Evolutionary conservation across 2,113 vertebrate species (phyloP), one percentile per base, ranked within the genome.

Genomic region (Chamaea fasciata): DNA sequence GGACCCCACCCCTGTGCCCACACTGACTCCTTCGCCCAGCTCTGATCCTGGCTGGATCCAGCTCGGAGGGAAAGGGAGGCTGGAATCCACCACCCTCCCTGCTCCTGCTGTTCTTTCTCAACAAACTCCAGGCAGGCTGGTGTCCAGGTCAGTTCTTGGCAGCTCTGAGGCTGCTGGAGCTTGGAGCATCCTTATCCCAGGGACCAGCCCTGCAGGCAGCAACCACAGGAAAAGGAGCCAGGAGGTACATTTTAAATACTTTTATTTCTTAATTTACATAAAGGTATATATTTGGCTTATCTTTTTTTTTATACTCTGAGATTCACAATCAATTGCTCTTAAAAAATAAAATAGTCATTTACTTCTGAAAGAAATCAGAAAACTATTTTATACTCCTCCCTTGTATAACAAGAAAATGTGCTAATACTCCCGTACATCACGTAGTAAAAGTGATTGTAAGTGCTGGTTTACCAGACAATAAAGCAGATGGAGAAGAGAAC

Each of bases 351-450:
- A 99, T 98, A 98, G 98, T 98, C 95, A 98, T 98, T 98, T 96
- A 94, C 91, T 99, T 99, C 98, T 97, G 98, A 99, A 97, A 98
- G 98, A 99, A 98, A 98, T 99, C 99, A 99, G 99, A 99, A 99
- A 99, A 98, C 97, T 97, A 98, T 98, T 99, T 97, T 98, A 95
- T 97, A 98, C 97, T 99, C 75, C 88, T 98, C 98, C 99, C 99
- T 99, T 99, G 99, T 99, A 99, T 98, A 98, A 99, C 99, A 99
- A 99, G 99, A 99, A 99, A 98, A 97, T 98, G 96, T 53, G 97
- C 94, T 47, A 20, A 81, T 74, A 96, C 97, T 98, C 97, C 98
- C 80, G 15, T 97, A 93, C 94, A 95, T 96, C 96, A 94, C 73
- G 1, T 71, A 50, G 91, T n/a, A 88, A 93, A 97, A 92, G 96